Evolutionary conservation across 1,140 invertebrate genomes (phyloP), one percentile per base, ranked within the genome.

Genomic region (Agrypnia vestita): DNA sequence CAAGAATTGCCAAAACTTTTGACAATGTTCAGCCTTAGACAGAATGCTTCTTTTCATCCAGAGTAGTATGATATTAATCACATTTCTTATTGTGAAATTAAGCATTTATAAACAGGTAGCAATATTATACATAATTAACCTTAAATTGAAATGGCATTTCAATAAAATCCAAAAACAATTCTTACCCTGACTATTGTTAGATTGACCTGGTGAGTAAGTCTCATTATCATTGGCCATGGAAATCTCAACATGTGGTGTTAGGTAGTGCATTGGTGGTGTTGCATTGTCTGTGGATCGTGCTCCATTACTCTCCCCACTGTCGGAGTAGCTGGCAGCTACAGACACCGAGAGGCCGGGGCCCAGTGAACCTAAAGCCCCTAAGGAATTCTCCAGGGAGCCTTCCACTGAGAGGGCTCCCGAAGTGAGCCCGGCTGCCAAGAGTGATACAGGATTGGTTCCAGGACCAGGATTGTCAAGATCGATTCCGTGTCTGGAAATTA

Each of bases 231-330:
- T 35, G 25, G 94, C 92, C 91, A 96, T 95, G 47, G 95, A 96
- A 88, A 97, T 96, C 89, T 97, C 95, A 21, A 97, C 95, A 84
- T 97, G 95, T 12, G 95, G 95, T 47, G 95, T 96, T 17, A 96
- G 90, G 86, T 96, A 97, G 87, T 97, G 95, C 94, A 96, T 96
- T 0, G 95, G 95, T 0, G 95, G 94, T 55, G 95, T 96, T 12
- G 94, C 94, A 86, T 96, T 96, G 84, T 96, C 95, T 15, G 93
- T 91, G 0, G 94, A 95, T 79, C 95, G 89, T 82, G 94, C 93
- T 17, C 94, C 94, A 73, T 91, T 93, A 74, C 93, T 94, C 76
- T 96, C 94, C 0, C 94, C 94, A 81, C 94, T 95, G 82, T 96
- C 95, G 35, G 94, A 95, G 83, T 94, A 92, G 53, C 91, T 92